Conservation (phyloP, 2,888 invertebrate genomes). For the Glaucopsyche alexis region DNA sequence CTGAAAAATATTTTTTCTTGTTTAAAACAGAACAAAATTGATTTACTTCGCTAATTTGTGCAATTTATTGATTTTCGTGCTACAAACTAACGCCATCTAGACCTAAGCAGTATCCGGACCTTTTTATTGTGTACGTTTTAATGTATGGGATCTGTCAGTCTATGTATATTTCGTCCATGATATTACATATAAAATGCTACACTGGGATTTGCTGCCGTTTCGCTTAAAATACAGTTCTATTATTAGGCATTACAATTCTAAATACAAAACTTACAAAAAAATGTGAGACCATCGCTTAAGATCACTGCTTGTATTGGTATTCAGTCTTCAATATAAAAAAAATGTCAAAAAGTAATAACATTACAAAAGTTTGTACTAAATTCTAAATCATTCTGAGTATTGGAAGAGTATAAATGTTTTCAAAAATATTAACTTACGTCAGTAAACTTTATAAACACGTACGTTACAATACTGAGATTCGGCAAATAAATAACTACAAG, state of each 20-base stretch:
- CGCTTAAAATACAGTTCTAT: background rate
- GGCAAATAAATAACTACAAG: constrained; percentile 32
- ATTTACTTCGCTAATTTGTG: too few relatives aligned
- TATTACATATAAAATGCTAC: background rate
- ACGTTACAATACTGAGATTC: constrained; percentile 30
- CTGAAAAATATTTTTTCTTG: too few relatives aligned
- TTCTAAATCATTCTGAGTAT: constrained; percentile 18
- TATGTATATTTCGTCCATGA: too few relatives aligned
- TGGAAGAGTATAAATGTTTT: constrained; percentile 6
- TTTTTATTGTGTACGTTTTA: too few relatives aligned
- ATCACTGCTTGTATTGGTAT: background rate
- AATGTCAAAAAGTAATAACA: background rate
- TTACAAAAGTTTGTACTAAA: constrained; percentile 2
- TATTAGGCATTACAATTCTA: background rate
- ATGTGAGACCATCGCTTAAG: constrained; percentile 8
- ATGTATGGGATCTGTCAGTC: too few relatives aligned
- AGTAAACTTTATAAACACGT: constrained; percentile 21
- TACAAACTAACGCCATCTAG: too few relatives aligned
- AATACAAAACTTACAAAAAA: constrained; percentile 22
- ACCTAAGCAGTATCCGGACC: too few relatives aligned
- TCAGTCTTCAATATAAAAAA: constrained; percentile 23
- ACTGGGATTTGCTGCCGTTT: background rate
- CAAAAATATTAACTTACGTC: constrained; percentile 14
- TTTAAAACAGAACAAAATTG: too few relatives aligned
- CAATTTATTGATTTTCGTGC: too few relatives aligned